Conservation (phyloP, 2,113 vertebrate genomes). For the Ptilorrhoa leucosticta region DNA sequence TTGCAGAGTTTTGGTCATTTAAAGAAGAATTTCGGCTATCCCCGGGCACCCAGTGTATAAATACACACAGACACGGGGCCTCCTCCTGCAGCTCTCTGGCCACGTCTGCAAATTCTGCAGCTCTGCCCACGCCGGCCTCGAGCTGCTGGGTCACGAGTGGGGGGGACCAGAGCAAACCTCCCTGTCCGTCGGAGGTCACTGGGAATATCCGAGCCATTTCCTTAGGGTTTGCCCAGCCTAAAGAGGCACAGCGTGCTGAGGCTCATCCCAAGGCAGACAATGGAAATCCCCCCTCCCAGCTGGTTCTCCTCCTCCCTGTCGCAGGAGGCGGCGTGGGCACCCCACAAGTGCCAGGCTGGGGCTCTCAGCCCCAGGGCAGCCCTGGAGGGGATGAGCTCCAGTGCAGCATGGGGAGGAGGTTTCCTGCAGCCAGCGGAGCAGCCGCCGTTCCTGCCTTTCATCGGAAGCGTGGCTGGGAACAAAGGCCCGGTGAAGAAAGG, state of each 20-base stretch:
- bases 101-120: background rate
- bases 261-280: background rate
- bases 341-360: accelerated
- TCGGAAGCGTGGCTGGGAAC: background rate
- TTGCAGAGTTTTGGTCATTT: background rate
- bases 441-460: background rate
- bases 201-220: accelerated
- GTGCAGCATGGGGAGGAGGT: background rate
- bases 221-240: background rate
- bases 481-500: background rate
- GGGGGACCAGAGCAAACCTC: background rate
- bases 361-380: background rate
- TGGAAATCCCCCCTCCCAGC: background rate
- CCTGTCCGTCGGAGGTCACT: background rate
- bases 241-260: background rate
- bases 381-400: background rate
- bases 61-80: background rate
- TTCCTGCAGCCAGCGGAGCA: background rate
- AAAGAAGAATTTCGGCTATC: background rate
- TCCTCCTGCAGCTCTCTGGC: background rate
- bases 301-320: background rate
- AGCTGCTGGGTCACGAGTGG: background rate
- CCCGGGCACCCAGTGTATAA: background rate
- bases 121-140: background rate
- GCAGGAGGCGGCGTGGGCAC: background rate